Evolutionary conservation across 2,888 invertebrate genomes (phyloP), one percentile per base, ranked within the genome.

Genomic region (Salpingus planirostris): DNA sequence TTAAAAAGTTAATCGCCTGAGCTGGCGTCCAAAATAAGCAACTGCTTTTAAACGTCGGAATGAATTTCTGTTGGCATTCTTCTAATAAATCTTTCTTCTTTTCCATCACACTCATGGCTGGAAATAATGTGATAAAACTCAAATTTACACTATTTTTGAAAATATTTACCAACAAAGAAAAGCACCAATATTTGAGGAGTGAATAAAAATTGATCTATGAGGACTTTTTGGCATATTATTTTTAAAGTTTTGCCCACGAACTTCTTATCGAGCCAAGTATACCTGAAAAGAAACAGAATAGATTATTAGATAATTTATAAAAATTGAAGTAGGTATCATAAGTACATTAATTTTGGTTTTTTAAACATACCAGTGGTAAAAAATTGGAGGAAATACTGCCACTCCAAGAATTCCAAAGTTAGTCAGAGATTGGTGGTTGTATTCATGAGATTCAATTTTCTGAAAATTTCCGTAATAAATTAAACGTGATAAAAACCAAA

Each of bases 21-120:
- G 76, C 80, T 0, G 89, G 89, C 21, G 89, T 58, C 89, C 90
- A 90, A 60, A 87, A 90, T 30, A 75, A 62, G 52, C 88, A 88
- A 42, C 86, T 87, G 1, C 80, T 77, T 58, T 76, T 41, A 53
- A 78, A 79, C 1, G 88, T 83, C 36, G 74, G 77, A 41, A 73
- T 47, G 44, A 84, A 81, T 60, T 89, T 90, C 21, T 71, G 66
- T 44, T 66, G 70, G 13, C 80, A 73, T 59, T 90, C 89, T 42
- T 71, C 72, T 26, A 85, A 73, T 2, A 83, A 55, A 52, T 88
- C 77, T 12, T 70, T 65, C 53, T 74, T 77, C 3, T 76, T 64
- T 63, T 89, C 89, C 68, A 88, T 71, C 3, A 79, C 52, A 46
- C 82, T 80, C 76, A 86, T 77, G 29, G 76, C 86, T 86, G 62